Percentiles rank a stretch among this genome's conserved stretches.
Evolutionary conservation across 2,888 invertebrate species (phyloP).

Genomic region (Cotesia congregata): DNA sequence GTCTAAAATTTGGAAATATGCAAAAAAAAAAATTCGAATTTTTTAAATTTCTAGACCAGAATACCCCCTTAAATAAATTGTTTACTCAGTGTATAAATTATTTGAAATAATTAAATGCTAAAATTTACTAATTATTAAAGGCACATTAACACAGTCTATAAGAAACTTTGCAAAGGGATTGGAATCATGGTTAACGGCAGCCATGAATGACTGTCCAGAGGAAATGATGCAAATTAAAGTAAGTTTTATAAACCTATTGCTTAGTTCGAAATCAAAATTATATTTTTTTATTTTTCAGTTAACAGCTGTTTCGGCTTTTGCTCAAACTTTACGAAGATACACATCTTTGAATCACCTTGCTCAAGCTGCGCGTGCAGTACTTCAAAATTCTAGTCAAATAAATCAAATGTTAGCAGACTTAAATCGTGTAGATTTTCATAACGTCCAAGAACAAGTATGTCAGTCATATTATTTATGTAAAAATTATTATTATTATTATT

Average conservation of each 20-base stretch:
- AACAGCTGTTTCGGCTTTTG: constrained; percentile 89
- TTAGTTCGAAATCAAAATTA: constrained; percentile 15
- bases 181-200: constrained; percentile 87
- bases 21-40: too few species aligned
- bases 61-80: too few species aligned
- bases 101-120: background rate
- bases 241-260: constrained; percentile 46
- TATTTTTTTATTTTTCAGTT: constrained; percentile 67
- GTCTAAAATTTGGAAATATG: too few species aligned
- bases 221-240: constrained; percentile 87
- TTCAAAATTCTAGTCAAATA: constrained; percentile 95
- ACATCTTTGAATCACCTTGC: constrained; percentile 98
- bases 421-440: constrained; percentile 97
- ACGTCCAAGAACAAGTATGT: constrained; percentile 86
- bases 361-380: constrained; percentile 93
- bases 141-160: constrained; percentile 91
- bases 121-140: constrained; percentile 60
- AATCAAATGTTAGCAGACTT: constrained; percentile 97
- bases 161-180: constrained; percentile 94
- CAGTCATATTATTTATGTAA: background rate
- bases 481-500: too few species aligned
- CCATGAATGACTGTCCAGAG: constrained; percentile 87
- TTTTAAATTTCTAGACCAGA: too few species aligned
- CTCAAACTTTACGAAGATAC: constrained; percentile 94
- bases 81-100: too few species aligned